Evolutionary conservation across 2,888 invertebrate genomes (phyloP), one percentile per base, ranked within the genome.

Genomic region (Stenodera caucasica): DNA sequence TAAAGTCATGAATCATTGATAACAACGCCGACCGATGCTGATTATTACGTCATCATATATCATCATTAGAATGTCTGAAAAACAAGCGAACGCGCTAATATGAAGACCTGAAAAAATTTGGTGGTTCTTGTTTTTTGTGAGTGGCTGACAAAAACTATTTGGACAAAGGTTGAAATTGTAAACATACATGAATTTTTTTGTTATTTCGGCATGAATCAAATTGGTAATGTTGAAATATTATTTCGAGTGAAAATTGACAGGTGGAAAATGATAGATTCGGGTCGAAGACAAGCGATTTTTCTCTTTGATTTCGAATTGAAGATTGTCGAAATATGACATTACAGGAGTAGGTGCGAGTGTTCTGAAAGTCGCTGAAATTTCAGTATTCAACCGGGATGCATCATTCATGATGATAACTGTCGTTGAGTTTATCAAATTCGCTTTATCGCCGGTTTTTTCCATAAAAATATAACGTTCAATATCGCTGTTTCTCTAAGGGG

Each of bases 131-230:
- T 4, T 26, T 26, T 26, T 26, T n/a, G n/a, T n/a, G n/a, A n/a
- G n/a, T n/a, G n/a, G n/a, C n/a, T n/a, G n/a, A n/a, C n/a, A n/a
- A 26, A 7, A 26, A 26, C 26, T 7, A 26, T 26, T 26, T 26
- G 26, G 7, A 5, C 26, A 35, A 49, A 55, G 54, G 54, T 61
- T 23, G 40, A 57, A 61, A 61, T 61, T 61, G 53, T 57, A 55
- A 40, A 30, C 4, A 61, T 57, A 57, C 57, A 57, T 57, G 53
- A 55, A 53, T 51, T 49, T 57, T 53, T 53, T 53, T 60, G 57
- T 57, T 57, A 61, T 55, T 61, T 61, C 50, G 57, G 49, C 58
- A 52, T 58, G 61, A 58, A 58, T 61, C 58, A 58, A 54, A 58
- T 33, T 50, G 57, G 53, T 53, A 57, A 61, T 35, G 40, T 49